These are phyloP conservation scores for Chrysina gloriosa DNA, from an alignment of 2,888 invertebrate genomes.

Conservation along the genomic window DNA sequence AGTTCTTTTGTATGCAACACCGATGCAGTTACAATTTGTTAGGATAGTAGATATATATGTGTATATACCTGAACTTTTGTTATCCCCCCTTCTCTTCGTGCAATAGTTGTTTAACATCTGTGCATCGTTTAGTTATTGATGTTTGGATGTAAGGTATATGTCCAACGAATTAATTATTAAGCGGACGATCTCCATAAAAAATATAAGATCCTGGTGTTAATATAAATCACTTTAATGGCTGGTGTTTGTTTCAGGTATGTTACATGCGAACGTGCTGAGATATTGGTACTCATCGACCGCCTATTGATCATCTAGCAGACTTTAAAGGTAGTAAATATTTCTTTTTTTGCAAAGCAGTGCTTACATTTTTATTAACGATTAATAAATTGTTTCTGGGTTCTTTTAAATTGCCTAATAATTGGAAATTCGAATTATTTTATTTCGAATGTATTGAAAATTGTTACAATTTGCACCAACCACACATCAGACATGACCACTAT, in stretches of 20 bases:
- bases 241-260: slow-evolving; percentile 19
- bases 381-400: no score
- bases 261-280: background rate
- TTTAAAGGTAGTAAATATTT: slow-evolving; percentile 9
- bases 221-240: slow-evolving; percentile 14
- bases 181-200: background rate
- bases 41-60: background rate
- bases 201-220: background rate
- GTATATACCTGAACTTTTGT: no score
- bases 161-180: background rate
- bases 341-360: no score
- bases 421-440: no score
- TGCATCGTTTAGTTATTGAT: background rate
- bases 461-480: no score
- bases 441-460: no score
- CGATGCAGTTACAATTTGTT: background rate
- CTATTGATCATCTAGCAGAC: background rate
- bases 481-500: no score
- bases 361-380: no score
- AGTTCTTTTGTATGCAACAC: no score
- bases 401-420: no score
- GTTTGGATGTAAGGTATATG: background rate
- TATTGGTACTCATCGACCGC: slow-evolving; percentile 1
- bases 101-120: background rate
- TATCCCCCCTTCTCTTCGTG: background rate